Percentiles rank a stretch among this genome's conserved stretches.
Evolutionary conservation across 2,797 vertebrate genomes (phyloP).

Genomic region (Amblyraja radiata): DNA sequence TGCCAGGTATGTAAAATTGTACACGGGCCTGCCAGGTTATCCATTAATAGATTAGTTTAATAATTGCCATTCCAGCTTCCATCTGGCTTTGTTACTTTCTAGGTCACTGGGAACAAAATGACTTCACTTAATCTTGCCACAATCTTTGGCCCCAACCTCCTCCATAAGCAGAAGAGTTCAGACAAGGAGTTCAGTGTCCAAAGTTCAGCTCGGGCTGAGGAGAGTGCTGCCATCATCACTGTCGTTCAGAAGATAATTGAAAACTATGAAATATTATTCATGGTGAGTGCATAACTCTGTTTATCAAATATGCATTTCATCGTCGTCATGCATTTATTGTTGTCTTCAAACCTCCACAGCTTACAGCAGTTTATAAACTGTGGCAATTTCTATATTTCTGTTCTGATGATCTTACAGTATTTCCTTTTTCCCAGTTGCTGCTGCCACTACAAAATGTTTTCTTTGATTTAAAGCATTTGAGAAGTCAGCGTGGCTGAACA

Average conservation of each 20-base stretch:
- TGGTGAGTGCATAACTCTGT: constrained; percentile 61
- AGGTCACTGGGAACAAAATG: constrained; percentile 97
- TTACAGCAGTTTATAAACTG: not conserved
- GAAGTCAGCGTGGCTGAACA: not conserved
- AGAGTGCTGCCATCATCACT: constrained; percentile 82
- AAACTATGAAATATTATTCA: constrained; percentile 76
- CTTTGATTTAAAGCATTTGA: not conserved
- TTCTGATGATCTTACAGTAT: not conserved
- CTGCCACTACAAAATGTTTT: not conserved
- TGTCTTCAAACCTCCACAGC: not conserved
- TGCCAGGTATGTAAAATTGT: not conserved
- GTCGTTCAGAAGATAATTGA: constrained; percentile 87
- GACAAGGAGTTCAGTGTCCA: constrained; percentile 94
- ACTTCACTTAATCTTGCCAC: constrained; percentile 91
- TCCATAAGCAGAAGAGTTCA: constrained; percentile 87
- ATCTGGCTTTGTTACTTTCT: constrained; percentile 43
- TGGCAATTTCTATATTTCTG: not conserved
- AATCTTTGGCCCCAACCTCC: constrained; percentile 90
- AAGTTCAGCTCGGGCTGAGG: constrained; percentile 86
- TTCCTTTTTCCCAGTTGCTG: not conserved
- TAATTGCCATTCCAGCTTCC: not conserved
- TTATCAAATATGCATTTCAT: not conserved
- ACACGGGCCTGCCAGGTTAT: not conserved
- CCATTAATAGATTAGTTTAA: not conserved
- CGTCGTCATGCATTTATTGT: not conserved